Conservation (phyloP, 2,113 vertebrate species). For the Corythornis madagascariensis region DNA sequence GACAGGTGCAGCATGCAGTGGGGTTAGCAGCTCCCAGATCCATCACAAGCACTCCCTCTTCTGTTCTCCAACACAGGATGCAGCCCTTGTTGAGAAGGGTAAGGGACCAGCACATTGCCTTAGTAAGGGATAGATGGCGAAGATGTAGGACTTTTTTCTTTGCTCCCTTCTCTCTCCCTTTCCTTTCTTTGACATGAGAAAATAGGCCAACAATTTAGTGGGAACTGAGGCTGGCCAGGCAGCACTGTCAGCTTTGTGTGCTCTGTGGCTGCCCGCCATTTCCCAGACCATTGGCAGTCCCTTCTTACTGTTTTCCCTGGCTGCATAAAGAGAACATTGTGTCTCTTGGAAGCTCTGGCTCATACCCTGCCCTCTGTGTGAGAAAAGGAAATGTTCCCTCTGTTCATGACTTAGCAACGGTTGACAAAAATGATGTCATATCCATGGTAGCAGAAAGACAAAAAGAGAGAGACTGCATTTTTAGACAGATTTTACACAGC, state of each 20-base stretch:
- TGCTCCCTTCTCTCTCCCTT: neutral
- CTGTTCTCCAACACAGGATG: neutral
- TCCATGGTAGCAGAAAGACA: constrained; percentile 69
- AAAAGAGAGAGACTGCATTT: constrained; percentile 4
- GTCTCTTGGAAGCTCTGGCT: constrained; percentile 45
- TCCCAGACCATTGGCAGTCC: constrained; percentile 49
- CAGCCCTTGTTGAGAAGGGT: neutral
- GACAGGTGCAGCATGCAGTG: neutral
- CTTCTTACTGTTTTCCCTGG: constrained; percentile 19
- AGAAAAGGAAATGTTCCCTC: constrained; percentile 53
- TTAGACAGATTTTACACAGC: neutral
- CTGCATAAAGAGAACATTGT: constrained; percentile 57
- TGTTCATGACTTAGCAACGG: constrained; percentile 42
- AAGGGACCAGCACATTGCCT: neutral
- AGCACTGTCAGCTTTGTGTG: neutral
- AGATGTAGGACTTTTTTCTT: neutral
- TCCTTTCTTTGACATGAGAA: constrained; percentile 34
- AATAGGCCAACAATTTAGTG: constrained; percentile 41
- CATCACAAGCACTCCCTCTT: neutral
- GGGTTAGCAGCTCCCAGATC: neutral
- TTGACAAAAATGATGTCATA: constrained; percentile 70
- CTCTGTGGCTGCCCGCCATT: constrained; percentile 36
- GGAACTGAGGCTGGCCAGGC: neutral
- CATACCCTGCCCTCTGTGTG: neutral
- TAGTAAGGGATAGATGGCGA: neutral